phyloP scores from a whole-genome alignment of 2,797 vertebrate species.

The Cynopterus sphinx region DNA sequence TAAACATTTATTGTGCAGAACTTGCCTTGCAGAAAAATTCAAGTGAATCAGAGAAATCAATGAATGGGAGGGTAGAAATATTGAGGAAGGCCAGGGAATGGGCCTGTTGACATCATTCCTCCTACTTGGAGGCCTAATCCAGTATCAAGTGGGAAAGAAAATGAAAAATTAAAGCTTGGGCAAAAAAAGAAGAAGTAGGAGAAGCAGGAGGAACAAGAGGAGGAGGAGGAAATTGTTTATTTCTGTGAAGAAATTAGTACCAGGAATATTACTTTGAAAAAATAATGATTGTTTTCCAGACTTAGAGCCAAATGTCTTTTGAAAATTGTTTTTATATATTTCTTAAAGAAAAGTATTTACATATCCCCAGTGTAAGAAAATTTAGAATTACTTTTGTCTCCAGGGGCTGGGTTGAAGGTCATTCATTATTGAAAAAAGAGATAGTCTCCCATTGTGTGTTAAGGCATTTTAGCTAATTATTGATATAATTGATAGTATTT shows the following conservation, averaged over 20 bases:
- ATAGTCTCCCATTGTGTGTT: neutral
- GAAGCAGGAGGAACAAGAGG: neutral
- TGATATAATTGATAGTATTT: neutral
- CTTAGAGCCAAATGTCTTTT: neutral
- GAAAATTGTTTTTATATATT: conserved; percentile 37
- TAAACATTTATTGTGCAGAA: conserved; percentile 76
- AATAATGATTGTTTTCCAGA: conserved; percentile 9
- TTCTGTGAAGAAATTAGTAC: conserved; percentile 6
- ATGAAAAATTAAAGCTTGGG: neutral
- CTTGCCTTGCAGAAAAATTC: conserved; percentile 48
- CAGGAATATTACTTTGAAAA: conserved; percentile 1
- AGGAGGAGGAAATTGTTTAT: neutral
- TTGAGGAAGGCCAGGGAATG: conserved; percentile 45
- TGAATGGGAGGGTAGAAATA: conserved; percentile 4
- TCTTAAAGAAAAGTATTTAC: conserved; percentile 12
- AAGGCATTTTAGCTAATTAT: neutral
- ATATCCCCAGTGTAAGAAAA: neutral
- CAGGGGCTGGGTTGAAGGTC: neutral
- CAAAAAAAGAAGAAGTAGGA: no score
- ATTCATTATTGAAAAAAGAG: neutral
- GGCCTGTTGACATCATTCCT: neutral
- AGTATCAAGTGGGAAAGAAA: neutral
- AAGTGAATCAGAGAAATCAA: conserved; percentile 51
- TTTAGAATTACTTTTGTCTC: conserved; percentile 7
- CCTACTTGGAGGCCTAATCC: neutral